A percentile compares a stretch with the other conserved stretches of the same genome.
Evolutionary conservation across 2,113 vertebrate genomes (phyloP).

Genomic region (Zootoca vivipara): DNA sequence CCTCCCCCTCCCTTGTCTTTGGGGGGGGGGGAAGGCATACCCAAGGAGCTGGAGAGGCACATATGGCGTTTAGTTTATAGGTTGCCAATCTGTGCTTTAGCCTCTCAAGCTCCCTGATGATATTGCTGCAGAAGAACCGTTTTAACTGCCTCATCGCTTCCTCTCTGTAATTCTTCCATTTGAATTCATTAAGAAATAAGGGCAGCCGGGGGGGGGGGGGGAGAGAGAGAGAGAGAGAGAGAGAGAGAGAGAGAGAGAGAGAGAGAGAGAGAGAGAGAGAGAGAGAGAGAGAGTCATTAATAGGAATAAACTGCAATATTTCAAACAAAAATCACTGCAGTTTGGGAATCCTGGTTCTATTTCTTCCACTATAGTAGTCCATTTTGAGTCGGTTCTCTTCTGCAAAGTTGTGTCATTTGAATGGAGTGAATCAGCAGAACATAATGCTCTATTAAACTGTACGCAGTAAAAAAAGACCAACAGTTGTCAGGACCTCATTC

Average conservation of each 20-base stretch:
- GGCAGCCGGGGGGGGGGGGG: no score
- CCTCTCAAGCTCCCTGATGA: background rate
- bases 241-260: background rate
- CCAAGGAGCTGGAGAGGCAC: no score
- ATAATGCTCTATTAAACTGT: background rate
- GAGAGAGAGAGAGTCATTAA: background rate
- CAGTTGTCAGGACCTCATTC: background rate
- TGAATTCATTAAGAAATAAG: background rate
- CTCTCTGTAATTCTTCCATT: background rate
- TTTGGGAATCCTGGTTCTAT: slow-evolving; percentile 14
- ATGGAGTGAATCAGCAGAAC: background rate
- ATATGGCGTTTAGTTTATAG: background rate
- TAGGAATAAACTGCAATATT: background rate
- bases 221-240: background rate
- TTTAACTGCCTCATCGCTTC: background rate
- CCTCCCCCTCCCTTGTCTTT: background rate
- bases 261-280: no score
- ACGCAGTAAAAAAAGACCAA: background rate
- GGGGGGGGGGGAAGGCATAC: no score
- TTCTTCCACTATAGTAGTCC: slow-evolving; percentile 9
- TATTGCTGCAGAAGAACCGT: background rate
- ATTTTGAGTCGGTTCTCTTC: slow-evolving; percentile 7
- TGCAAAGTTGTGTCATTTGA: background rate
- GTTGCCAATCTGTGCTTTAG: background rate
- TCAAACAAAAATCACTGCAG: slow-evolving; percentile 27